phyloP scores from a whole-genome alignment of 2,888 invertebrate genomes.

The Amphipoea lucens region DNA sequence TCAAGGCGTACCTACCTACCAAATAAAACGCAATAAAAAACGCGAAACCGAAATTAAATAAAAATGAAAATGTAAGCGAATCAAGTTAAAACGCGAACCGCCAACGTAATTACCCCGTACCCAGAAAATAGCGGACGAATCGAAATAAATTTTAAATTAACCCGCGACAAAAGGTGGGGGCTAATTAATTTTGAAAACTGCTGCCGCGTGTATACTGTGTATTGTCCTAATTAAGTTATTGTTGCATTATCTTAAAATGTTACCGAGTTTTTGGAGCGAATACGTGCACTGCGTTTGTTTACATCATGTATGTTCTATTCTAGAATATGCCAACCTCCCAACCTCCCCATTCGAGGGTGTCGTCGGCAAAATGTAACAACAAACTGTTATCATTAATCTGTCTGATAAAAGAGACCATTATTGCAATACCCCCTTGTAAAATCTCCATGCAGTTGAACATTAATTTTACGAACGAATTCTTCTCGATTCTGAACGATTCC shows the following conservation, averaged over 20 bases:
- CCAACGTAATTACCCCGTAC: conserved; percentile 66
- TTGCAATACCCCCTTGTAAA: not conserved
- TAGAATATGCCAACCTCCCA: not conserved
- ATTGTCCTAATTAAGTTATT: conserved; percentile 67
- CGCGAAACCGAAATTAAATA: conserved; percentile 51
- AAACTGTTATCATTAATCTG: not conserved
- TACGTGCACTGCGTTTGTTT: not conserved
- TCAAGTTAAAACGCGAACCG: conserved; percentile 62
- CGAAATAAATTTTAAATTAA: conserved; percentile 77
- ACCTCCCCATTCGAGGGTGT: not conserved
- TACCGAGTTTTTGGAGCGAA: conserved; percentile 17
- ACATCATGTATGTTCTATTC: not conserved
- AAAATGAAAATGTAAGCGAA: conserved; percentile 68
- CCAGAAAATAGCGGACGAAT: conserved; percentile 69
- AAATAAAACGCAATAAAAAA: conserved; percentile 35
- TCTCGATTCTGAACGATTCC: too few relatives aligned
- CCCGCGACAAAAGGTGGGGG: conserved; percentile 71
- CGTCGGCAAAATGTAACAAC: not conserved
- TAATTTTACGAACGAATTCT: too few relatives aligned
- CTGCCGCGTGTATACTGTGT: conserved; percentile 62
- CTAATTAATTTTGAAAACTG: conserved; percentile 78
- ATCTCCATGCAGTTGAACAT: too few relatives aligned
- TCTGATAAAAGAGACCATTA: not conserved
- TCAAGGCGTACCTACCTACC: not conserved
- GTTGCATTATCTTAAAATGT: conserved; percentile 46